Percentiles rank a stretch among this genome's conserved stretches.
phyloP scores from a whole-genome alignment of 2,888 invertebrate genomes.

The Oasisia sp. region DNA sequence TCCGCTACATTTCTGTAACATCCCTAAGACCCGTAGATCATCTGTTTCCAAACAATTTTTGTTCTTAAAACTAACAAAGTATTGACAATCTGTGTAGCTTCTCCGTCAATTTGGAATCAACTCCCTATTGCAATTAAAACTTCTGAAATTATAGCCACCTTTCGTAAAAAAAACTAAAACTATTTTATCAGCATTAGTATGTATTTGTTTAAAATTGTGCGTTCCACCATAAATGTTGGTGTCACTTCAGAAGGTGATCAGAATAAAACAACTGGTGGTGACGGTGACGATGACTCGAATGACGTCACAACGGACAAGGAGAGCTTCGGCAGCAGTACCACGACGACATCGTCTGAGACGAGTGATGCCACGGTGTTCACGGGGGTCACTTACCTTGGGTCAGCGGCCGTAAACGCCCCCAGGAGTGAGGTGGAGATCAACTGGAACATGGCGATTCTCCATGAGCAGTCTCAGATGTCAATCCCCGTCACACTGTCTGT shows the following conservation, averaged over 20 bases:
- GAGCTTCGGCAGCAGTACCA: neutral
- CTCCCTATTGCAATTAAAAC: too few species aligned
- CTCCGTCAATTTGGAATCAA: too few species aligned
- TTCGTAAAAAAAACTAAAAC: too few species aligned
- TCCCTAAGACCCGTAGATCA: too few species aligned
- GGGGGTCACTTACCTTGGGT: slow-evolving; percentile 91
- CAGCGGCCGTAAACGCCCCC: slow-evolving; percentile 89
- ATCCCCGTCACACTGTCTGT: slow-evolving; percentile 92
- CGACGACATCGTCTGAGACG: neutral
- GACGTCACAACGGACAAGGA: neutral
- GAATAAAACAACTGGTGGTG: neutral
- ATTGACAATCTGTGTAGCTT: too few species aligned
- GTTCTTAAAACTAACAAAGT: too few species aligned
- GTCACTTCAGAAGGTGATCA: neutral
- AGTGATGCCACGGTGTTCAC: slow-evolving; percentile 22
- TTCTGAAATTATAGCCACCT: too few species aligned
- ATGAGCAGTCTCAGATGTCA: slow-evolving; percentile 80
- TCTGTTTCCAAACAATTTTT: too few species aligned
- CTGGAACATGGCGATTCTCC: slow-evolving; percentile 90
- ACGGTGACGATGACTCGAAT: neutral
- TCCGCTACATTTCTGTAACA: too few species aligned
- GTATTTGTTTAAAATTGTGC: too few species aligned
- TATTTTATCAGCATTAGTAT: too few species aligned
- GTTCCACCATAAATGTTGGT: neutral
- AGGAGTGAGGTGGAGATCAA: slow-evolving; percentile 93